A percentile compares a stretch with the other conserved stretches of the same genome.
phyloP scores from a whole-genome alignment of 1,140 invertebrate genomes.

The Eumaeus atala region DNA sequence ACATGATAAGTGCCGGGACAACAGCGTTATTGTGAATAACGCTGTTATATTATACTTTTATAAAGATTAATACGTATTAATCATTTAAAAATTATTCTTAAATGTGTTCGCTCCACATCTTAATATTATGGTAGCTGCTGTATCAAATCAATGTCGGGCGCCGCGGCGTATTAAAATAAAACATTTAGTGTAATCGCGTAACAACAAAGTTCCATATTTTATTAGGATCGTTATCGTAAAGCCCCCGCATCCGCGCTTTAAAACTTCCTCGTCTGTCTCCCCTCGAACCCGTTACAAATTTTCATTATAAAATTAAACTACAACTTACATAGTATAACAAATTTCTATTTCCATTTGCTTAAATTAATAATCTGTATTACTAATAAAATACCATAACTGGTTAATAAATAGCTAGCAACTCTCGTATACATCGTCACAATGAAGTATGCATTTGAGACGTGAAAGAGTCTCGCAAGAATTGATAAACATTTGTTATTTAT shows the following conservation, averaged over 20 bases:
- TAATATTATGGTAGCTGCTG: constrained; percentile 21
- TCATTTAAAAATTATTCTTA: no score
- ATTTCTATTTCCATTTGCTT: constrained; percentile 28
- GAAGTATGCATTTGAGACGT: no score
- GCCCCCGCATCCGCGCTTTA: constrained; percentile 46
- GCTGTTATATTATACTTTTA: no score
- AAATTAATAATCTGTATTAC: constrained; percentile 2
- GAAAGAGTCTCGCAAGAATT: no score
- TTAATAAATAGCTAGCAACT: no score
- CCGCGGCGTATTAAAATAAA: constrained; percentile 59
- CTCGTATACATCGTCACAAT: no score
- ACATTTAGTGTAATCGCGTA: constrained; percentile 64
- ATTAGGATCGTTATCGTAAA: constrained; percentile 72
- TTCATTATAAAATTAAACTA: constrained; percentile 63
- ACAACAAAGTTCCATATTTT: constrained; percentile 72
- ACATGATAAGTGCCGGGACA: no score
- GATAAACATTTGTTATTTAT: no score
- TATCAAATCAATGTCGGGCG: constrained; percentile 46
- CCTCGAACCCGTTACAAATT: constrained; percentile 45
- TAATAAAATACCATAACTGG: no score
- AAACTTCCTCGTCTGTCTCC: constrained; percentile 47
- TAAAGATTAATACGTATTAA: no score
- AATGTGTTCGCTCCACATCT: no score
- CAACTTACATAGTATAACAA: constrained; percentile 39
- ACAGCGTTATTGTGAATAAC: no score